Percentiles rank a stretch among this genome's conserved stretches.
Evolutionary conservation across 2,113 vertebrate species (phyloP).

Genomic region (Dipodomys ordii): DNA sequence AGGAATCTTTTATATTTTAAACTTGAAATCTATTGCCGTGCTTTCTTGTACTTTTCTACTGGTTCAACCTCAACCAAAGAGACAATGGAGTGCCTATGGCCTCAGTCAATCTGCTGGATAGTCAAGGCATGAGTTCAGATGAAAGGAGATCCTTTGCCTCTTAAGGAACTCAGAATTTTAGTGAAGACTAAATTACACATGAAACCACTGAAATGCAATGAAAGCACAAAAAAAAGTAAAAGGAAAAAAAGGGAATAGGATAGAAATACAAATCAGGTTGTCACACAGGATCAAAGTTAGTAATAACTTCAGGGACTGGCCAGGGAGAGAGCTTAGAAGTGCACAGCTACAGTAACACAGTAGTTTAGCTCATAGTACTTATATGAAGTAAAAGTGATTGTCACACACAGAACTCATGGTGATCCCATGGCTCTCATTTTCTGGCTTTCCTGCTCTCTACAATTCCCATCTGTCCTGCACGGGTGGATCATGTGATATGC

Average conservation of each 20-base stretch:
- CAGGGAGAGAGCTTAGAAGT: neutral
- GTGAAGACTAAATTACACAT: neutral
- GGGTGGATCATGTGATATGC: too few species aligned
- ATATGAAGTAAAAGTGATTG: too few species aligned
- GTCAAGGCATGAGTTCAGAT: neutral
- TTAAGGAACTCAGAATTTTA: neutral
- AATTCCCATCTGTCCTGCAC: neutral
- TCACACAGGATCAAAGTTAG: neutral
- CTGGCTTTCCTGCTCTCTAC: neutral
- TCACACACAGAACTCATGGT: neutral
- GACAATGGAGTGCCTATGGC: neutral
- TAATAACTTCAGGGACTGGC: neutral
- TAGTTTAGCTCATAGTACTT: too few species aligned
- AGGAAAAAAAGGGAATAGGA: neutral
- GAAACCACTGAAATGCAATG: neutral
- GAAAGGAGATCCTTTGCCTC: neutral
- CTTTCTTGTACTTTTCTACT: neutral
- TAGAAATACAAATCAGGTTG: neutral
- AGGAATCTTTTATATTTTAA: neutral
- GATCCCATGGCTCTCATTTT: too few species aligned
- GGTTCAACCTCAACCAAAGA: neutral
- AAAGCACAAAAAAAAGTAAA: neutral
- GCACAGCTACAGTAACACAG: too few species aligned
- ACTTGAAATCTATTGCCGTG: neutral
- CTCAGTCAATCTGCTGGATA: neutral